Conservation (phyloP, 1,140 invertebrate genomes). For the Cherax destructor region DNA sequence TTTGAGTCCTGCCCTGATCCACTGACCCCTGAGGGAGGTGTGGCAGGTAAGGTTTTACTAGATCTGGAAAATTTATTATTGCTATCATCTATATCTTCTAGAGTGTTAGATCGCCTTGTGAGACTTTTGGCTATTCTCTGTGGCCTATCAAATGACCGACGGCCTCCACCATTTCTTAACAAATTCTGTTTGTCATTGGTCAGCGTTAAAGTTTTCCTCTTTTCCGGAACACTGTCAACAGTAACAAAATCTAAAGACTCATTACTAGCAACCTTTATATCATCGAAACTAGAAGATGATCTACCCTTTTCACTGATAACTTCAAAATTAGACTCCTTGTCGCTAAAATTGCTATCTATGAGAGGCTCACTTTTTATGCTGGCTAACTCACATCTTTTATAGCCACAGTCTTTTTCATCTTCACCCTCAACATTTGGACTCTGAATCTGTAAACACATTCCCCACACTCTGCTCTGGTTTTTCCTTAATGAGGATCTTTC, state of each 20-base stretch:
- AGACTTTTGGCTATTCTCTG: slow-evolving; percentile 7
- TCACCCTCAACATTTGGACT: slow-evolving; percentile 54
- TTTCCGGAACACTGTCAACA: not conserved
- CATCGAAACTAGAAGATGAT: slow-evolving; percentile 31
- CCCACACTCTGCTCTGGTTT: slow-evolving; percentile 45
- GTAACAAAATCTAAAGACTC: slow-evolving; percentile 19
- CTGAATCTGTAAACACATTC: slow-evolving; percentile 57
- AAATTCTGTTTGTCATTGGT: slow-evolving; percentile 31
- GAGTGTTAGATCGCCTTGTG: slow-evolving; percentile 28
- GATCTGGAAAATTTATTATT: slow-evolving; percentile 15
- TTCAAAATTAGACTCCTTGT: slow-evolving; percentile 22
- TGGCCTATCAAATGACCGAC: slow-evolving; percentile 58
- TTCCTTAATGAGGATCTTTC: slow-evolving; percentile 20
- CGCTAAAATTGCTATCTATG: slow-evolving; percentile 22
- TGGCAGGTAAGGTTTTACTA: slow-evolving; percentile 49
- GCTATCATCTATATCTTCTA: slow-evolving; percentile 32
- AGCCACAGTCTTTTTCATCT: not conserved
- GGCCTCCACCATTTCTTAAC: slow-evolving; percentile 41
- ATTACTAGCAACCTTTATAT: slow-evolving; percentile 1
- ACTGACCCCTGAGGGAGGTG: slow-evolving; percentile 6
- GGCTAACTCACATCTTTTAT: slow-evolving; percentile 14
- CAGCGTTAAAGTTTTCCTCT: slow-evolving; percentile 16
- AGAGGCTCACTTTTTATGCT: slow-evolving; percentile 54
- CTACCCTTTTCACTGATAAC: not conserved
- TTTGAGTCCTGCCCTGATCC: not conserved